Evolutionary conservation across 1,140 invertebrate species (phyloP), one percentile per base, ranked within the genome.

Genomic region (Eufriesea mexicana): DNA sequence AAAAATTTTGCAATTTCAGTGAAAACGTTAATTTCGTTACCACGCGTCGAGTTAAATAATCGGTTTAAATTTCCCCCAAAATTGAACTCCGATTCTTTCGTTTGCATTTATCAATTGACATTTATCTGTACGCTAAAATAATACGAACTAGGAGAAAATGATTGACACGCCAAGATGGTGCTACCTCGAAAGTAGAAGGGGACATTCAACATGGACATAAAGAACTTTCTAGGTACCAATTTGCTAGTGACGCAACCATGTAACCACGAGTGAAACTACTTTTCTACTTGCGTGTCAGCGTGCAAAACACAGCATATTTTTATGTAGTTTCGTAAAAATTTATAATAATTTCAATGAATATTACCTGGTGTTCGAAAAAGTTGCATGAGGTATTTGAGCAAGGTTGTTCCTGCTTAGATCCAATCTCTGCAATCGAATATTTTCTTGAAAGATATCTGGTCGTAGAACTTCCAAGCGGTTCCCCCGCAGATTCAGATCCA

Each of bases 351-450:
- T 23, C 42, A 5, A 28, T 23, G 5, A 4, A 47, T 70, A 70
- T 88, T 87, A 95, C 95, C 94, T 94, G 20, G 96, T 96, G 84
- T 95, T 96, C 42, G 95, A 95, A 45, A 98, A 96, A 23, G 96
- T 95, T 2, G 95, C 95, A 8, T 95, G 95, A 1, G 95, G 95
- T 83, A 97, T 96, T 90, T 95, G 96, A 45, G 96, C 95, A 45
- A 98, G 93, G 88, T 96, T 96, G 91, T 98, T 98, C 84, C 96
- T 95, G 75, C 96, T 97, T 2, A 98, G 91, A 93, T 98, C 97
- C 16, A 98, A 87, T 79, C 94, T 94, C 78, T 96, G 96, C 47
- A 98, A 91, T 78, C 95, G 94, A 14, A 92, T 89, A 84, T 96
- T 96, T 54, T 96, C 96, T 75, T 96, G 95, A 45, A 98, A 96